phyloP scores from a whole-genome alignment of 2,113 vertebrate genomes.

The Arenaria interpres region DNA sequence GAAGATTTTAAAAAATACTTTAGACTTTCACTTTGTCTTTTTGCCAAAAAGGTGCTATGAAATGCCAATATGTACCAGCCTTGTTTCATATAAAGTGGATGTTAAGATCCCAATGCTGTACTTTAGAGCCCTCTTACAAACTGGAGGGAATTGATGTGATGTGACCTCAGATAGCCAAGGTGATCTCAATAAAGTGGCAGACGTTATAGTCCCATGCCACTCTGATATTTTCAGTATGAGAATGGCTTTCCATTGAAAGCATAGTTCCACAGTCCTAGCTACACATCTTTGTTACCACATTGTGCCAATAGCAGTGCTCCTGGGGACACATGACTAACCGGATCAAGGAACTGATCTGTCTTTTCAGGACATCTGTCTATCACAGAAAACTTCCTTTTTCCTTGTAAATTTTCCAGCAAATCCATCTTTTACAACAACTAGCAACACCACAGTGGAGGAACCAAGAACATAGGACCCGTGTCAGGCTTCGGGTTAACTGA shows the following conservation, averaged over 20 bases:
- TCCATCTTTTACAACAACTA: background rate
- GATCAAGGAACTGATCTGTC: background rate
- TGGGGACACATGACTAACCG: background rate
- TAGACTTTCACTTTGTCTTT: background rate
- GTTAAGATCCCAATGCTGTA: background rate
- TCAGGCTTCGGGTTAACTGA: background rate
- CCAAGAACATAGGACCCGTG: background rate
- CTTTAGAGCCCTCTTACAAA: background rate
- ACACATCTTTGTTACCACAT: accelerated
- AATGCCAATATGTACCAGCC: background rate
- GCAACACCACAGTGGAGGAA: background rate
- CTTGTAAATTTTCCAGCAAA: background rate
- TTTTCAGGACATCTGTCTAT: background rate
- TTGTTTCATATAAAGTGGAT: background rate
- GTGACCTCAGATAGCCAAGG: background rate
- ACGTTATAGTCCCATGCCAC: background rate
- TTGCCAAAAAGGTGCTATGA: background rate
- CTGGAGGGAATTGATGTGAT: background rate
- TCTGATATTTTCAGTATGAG: background rate
- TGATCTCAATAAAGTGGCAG: background rate
- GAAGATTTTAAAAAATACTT: background rate
- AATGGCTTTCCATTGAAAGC: background rate
- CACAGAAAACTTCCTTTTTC: background rate
- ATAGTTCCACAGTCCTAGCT: background rate
- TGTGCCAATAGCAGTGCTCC: background rate